Base-by-base conservation (phyloP, 2,113 vertebrate genomes). In the Hippocampus abdominalis region DNA sequence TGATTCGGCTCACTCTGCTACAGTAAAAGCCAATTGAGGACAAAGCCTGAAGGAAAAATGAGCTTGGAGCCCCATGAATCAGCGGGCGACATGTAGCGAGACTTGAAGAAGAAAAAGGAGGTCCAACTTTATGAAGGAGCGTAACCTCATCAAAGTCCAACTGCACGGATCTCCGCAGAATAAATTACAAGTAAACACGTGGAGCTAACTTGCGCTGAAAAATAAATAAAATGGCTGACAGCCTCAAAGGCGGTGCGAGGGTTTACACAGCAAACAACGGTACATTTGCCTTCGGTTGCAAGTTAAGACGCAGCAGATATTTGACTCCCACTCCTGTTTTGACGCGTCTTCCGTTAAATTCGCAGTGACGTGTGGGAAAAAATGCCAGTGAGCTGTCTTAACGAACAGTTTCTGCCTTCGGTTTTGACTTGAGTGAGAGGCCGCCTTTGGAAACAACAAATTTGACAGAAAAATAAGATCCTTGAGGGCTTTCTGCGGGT, bases 201-300 rank as follows among this genome's bases (percentile, higher is more conserved):
- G 64, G 65, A 73, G 60, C 42, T 54, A 46, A 79, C 48, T 81
- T 89, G 78, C 80, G 87, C 67, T 76, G 70, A 3, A 54, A 54
- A 64, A 60, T 11, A 23, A n/a, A 23, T n/a, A 25, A 63, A 40
- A 21, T 11, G 36, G 60, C 18, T 10, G 29, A 39, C 29, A 21
- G 15, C 29, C 32, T 21, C 18, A 1, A 64, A 63, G 39, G 36
- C 61, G 3, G 7, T 12, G 10, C 13, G 36, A 64, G 29, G 18
- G 16, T 36, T 36, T 36, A 7, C 25, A 57, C n/a, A 27, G 54
- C 11, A 15, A 57, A 57, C n/a, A n/a, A 27, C 25, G 11, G 12
- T 3, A 12, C 12, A 25, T 15, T 25, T 57, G 54, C 25, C 25
- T 57, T 27, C 3, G 23, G 54, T 25, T 15, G 54, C 23, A 11